A percentile compares a stretch with the other conserved stretches of the same genome.
phyloP scores from a whole-genome alignment of 2,888 invertebrate genomes.

The Amiota mariae region DNA sequence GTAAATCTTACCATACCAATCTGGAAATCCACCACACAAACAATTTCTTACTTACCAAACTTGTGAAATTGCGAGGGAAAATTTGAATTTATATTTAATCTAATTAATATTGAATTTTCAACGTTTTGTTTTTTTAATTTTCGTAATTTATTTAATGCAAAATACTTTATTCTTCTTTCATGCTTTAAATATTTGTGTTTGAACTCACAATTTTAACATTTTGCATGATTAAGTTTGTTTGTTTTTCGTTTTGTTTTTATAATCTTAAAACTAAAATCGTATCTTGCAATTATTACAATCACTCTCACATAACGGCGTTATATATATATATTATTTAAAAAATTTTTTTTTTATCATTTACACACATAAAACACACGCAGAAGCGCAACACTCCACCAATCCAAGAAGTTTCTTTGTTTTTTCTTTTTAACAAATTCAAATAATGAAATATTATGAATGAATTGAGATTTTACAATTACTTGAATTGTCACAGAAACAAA shows the following conservation, averaged over 20 bases:
- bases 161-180: background rate
- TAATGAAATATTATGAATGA: constrained; percentile 18
- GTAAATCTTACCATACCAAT: too few relatives aligned
- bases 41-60: too few relatives aligned
- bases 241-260: background rate
- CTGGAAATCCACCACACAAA: too few relatives aligned
- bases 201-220: background rate
- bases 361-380: constrained; percentile 4
- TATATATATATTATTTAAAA: too few relatives aligned
- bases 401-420: too few relatives aligned
- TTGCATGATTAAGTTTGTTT: too few relatives aligned
- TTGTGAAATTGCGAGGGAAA: too few relatives aligned
- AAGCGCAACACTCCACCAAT: background rate
- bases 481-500: background rate
- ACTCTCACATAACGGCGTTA: background rate
- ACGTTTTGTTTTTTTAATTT: constrained; percentile 8
- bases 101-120: background rate
- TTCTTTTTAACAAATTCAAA: background rate
- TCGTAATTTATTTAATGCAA: constrained; percentile 8
- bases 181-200: background rate
- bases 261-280: constrained; percentile 16
- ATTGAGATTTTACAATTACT: constrained; percentile 20
- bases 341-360: background rate
- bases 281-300: background rate
- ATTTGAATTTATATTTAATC: too few relatives aligned